Percentiles rank a stretch among this genome's conserved stretches.
phyloP scores from a whole-genome alignment of 2,888 invertebrate genomes.

The Cerastis rubricosa region DNA sequence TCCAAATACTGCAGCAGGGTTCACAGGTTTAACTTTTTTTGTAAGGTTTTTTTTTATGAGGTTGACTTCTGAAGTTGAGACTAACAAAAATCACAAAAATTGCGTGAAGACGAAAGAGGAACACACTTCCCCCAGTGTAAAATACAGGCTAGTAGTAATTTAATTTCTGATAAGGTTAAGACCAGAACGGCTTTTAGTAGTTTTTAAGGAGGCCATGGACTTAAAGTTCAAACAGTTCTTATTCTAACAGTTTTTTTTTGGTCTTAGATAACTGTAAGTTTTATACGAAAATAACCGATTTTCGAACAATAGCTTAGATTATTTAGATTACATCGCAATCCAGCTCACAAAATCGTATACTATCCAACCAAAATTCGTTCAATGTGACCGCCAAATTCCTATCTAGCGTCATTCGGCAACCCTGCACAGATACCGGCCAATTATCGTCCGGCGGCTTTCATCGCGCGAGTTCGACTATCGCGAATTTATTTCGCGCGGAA shows the following conservation, averaged over 20 bases:
- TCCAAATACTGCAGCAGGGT: slow-evolving; percentile 51
- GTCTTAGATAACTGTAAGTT: not conserved
- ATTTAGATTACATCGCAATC: not conserved
- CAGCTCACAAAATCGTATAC: slow-evolving; percentile 1
- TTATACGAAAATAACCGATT: not conserved
- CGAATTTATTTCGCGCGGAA: slow-evolving; percentile 61
- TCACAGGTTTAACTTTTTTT: not conserved
- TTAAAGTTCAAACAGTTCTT: not conserved
- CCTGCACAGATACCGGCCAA: slow-evolving; percentile 55
- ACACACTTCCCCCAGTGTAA: not conserved
- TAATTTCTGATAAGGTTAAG: not conserved
- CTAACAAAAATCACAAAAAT: not conserved
- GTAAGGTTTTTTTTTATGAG: not conserved
- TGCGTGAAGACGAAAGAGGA: not conserved
- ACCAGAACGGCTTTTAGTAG: not conserved
- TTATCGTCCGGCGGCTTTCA: slow-evolving; percentile 59
- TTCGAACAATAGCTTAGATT: not conserved
- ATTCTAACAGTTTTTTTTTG: not conserved
- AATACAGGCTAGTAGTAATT: not conserved
- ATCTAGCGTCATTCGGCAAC: slow-evolving; percentile 31
- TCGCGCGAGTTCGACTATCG: slow-evolving; percentile 46
- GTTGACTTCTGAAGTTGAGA: not conserved
- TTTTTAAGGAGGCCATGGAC: too few relatives aligned
- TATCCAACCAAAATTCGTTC: slow-evolving; percentile 11
- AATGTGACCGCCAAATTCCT: not conserved